Evolutionary conservation across 2,888 invertebrate genomes (phyloP), one percentile per base, ranked within the genome.

Genomic region (Macroteleia sp.): DNA sequence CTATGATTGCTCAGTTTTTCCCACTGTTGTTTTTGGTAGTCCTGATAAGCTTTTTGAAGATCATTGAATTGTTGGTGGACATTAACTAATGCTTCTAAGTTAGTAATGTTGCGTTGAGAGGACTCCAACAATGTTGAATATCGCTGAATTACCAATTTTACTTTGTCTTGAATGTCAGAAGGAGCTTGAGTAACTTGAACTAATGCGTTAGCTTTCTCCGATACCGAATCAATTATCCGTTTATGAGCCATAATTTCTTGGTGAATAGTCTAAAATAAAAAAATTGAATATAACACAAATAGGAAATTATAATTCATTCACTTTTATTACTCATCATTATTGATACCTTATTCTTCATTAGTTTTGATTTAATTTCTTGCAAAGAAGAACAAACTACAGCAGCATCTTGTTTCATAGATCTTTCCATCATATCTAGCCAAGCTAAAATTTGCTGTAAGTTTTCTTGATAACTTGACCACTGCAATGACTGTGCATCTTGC

Each of bases 231-330:
- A 39, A 98, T 95, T 3, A 98, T 95, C 81, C 97, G 93, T 89
- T 98, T 98, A 88, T 98, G 97, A 0, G 97, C 96, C 67, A 95
- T 92, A 19, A 98, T 96, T 92, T 99, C 98, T 92, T 98, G 98
- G 59, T 96, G 93, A 46, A 95, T 93, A 0, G 96, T 95, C 93
- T 94, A 84, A 17, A 82, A 77, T n/a, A 46, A 50, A 0, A 25
- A 39, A 39, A 25, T 36, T 25, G 28, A 20, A 32, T 19, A 9
- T 28, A 54, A 74, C n/a, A 25, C 3, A 39, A 54, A 32, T 44
- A 44, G 34, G 6, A 2, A 12, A 3, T 3, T 12, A 14, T 25
- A 5, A 25, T 30, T n/a, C 3, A 20, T 19, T 25, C 14, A 14
- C 12, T 9, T 20, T 28, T 48, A 30, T 17, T 12, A 20, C 20